These are phyloP conservation scores for Caranx melampygus DNA, from an alignment of 2,113 vertebrate genomes.

Conservation along the genomic window DNA sequence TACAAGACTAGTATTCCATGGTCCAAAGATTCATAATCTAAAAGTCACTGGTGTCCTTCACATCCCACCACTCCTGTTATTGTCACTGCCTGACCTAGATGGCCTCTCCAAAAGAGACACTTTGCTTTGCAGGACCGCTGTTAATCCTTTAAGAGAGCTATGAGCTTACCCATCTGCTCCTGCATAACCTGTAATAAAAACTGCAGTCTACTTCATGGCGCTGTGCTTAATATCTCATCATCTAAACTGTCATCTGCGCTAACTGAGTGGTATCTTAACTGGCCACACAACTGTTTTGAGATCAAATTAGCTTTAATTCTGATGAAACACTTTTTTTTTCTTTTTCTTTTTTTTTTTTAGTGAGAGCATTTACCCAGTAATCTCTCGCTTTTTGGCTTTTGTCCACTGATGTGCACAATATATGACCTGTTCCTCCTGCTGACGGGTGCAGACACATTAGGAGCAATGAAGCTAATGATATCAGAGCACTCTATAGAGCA, in stretches of 20 bases:
- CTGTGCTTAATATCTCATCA: slow-evolving; percentile 6
- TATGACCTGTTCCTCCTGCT: slow-evolving; percentile 88
- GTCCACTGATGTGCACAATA: slow-evolving; percentile 84
- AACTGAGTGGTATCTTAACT: slow-evolving; percentile 10
- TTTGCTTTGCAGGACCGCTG: slow-evolving; percentile 61
- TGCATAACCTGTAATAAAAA: slow-evolving; percentile 46
- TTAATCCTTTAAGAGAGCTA: slow-evolving; percentile 67
- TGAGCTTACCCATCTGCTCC: slow-evolving; percentile 60
- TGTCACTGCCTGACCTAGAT: slow-evolving; percentile 58
- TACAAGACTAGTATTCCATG: slow-evolving; percentile 30
- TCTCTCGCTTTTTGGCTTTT: slow-evolving; percentile 70
- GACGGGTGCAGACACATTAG: slow-evolving; percentile 95
- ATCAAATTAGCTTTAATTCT: slow-evolving; percentile 30
- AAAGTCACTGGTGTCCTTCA: slow-evolving; percentile 52
- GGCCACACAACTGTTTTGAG: neutral
- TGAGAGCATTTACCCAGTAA: slow-evolving; percentile 58
- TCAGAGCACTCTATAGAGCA: slow-evolving; percentile 96
- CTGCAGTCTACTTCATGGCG: slow-evolving; percentile 12
- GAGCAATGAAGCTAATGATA: slow-evolving; percentile 98
- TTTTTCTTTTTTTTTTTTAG: slow-evolving; percentile 18
- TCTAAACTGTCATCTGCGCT: slow-evolving; percentile 17
- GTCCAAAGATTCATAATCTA: slow-evolving; percentile 57
- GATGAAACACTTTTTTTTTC: slow-evolving; percentile 18
- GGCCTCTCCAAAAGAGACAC: slow-evolving; percentile 61
- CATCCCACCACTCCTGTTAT: slow-evolving; percentile 64